Evolutionary conservation across 2,888 invertebrate species (phyloP), one percentile per base, ranked within the genome.

Genomic region (Uropetala carovei): DNA sequence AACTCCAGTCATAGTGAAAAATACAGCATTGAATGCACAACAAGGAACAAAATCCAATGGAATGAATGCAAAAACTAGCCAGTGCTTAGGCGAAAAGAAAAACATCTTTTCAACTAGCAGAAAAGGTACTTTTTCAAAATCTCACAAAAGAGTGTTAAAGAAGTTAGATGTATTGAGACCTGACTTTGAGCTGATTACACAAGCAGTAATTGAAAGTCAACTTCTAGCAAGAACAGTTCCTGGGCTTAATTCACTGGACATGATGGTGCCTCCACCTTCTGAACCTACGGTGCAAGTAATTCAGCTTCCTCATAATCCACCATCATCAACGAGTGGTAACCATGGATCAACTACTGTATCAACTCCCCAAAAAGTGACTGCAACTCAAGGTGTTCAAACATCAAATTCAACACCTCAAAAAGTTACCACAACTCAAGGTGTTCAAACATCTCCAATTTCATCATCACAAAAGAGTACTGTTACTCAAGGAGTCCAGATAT

Each of bases 171-270:
- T 30, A 14, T 60, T 84, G 57, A 57, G 92, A 75, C 27, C 75
- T 58, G 86, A 58, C 59, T 83, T 83, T 60, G 92, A 84, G 16
- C 58, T 92, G 60, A 83, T 92, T n/a, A 91, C 86, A n/a, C 92
- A 92, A 60, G 0, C 95, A 94, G 3, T 89, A 27, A 92, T 64
- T 22, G 94, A 94, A 84, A 95, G 94, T 81, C 95, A 95, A 91
- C 95, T 95, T 75, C 93, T 96, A 57, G 95, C 96, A 30, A 95
- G 95, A 92, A 95, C 95, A 92, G 95, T 96, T 3, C 96, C 96
- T 58, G 97, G 97, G 16, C 94, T 97, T 93, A 96, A 96, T 93
- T 96, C 96, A 86, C 95, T 96, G 85, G 96, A 96, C 93, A 96
- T 96, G 95, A 96, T 97, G 93, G 95, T 96, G 75, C 97, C 97